Percentiles rank a stretch among this genome's conserved stretches.
These are phyloP conservation scores for Drosophila lacertosa DNA, from an alignment of 1,140 invertebrate genomes.

Conservation along the genomic window DNA sequence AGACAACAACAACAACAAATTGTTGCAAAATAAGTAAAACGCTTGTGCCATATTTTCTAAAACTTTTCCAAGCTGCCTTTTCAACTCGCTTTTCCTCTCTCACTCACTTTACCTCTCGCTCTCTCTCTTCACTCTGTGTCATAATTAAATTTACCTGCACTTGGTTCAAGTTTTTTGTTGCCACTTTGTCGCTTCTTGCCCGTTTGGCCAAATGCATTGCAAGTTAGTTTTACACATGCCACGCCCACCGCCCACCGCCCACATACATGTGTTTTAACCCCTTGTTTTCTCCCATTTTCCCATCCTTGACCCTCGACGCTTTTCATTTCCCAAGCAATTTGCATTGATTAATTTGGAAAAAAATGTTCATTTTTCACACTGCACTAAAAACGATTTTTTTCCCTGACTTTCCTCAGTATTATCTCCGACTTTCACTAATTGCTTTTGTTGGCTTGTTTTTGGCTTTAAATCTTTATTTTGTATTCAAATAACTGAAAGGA, in stretches of 20 bases:
- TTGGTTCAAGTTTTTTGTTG: conserved; percentile 53
- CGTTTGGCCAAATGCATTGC: conserved; percentile 1
- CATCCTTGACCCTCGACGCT: not conserved
- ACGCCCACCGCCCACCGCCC: conserved; percentile 9
- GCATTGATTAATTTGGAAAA: conserved; percentile 55
- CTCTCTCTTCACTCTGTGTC: conserved; percentile 12
- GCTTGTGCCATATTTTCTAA: conserved; percentile 48
- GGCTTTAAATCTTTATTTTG: too few relatives aligned
- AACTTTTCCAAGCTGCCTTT: conserved; percentile 40
- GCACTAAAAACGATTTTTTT: too few relatives aligned
- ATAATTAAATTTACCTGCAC: conserved; percentile 74
- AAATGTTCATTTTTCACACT: conserved; percentile 9
- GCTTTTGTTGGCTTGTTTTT: too few relatives aligned
- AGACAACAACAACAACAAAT: conserved; percentile 21
- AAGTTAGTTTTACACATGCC: conserved; percentile 25
- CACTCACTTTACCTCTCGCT: not conserved
- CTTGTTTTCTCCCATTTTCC: too few relatives aligned
- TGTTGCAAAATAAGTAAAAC: conserved; percentile 35
- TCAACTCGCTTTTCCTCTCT: not conserved
- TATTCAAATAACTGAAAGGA: too few relatives aligned
- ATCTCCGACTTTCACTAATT: too few relatives aligned
- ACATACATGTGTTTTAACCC: conserved; percentile 20
- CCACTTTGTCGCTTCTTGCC: conserved; percentile 5
- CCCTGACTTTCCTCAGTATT: not conserved
- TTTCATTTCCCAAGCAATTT: conserved; percentile 52